A percentile compares a stretch with the other conserved stretches of the same genome.
These are phyloP conservation scores for Limonius californicus DNA, from an alignment of 1,140 invertebrate species.

Conservation along the genomic window DNA sequence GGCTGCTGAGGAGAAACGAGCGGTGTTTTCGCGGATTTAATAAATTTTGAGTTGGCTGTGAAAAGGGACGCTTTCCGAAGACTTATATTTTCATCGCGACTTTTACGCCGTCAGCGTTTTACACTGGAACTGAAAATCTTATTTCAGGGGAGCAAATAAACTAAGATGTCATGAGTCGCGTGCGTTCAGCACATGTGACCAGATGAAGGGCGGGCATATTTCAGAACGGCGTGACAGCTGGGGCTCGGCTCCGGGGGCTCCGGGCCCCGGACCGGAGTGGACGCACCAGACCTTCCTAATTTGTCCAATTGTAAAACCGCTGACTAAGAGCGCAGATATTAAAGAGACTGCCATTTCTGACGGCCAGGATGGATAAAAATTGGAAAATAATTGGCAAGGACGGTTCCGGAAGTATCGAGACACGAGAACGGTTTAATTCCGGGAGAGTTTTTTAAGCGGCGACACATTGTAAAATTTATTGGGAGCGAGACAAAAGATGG, in stretches of 20 bases:
- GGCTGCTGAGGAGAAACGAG: neutral
- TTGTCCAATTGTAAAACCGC: constrained; percentile 9
- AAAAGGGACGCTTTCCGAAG: no score
- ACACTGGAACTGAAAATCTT: neutral
- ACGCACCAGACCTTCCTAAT: constrained; percentile 8
- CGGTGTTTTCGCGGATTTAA: no score
- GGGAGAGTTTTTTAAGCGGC: neutral
- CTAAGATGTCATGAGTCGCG: constrained; percentile 8
- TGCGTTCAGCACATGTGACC: constrained; percentile 6
- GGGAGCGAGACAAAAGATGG: neutral
- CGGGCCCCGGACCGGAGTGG: neutral
- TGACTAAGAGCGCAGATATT: neutral
- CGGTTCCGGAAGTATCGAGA: no score
- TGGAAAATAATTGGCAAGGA: neutral
- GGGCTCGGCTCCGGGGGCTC: neutral
- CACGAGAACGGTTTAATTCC: neutral
- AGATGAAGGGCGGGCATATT: constrained; percentile 2
- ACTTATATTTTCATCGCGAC: neutral
- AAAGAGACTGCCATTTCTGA: neutral
- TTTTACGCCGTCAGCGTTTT: neutral
- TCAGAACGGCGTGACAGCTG: constrained; percentile 10
- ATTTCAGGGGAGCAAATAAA: constrained; percentile 2
- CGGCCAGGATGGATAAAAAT: neutral
- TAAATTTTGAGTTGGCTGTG: neutral
- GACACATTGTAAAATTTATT: neutral